Evolutionary conservation across 2,888 invertebrate genomes (phyloP).

Genomic region (Busseola fusca): DNA sequence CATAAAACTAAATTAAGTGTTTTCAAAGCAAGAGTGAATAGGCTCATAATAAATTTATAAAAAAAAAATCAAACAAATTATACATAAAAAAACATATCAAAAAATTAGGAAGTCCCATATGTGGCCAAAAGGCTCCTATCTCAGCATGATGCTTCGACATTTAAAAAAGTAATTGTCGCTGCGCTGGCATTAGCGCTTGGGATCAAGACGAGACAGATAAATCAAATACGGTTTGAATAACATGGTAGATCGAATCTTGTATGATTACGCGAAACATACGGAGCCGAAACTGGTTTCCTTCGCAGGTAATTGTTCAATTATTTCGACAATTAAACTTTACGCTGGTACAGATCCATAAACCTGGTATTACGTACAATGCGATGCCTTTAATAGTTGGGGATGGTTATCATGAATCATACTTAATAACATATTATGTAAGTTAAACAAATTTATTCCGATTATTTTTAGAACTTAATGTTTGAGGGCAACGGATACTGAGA

Average conservation of each 20-base stretch:
- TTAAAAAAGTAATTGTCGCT: no score
- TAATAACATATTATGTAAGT: conserved; percentile 58
- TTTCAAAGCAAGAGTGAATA: no score
- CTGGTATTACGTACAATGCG: conserved; percentile 45
- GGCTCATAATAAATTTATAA: no score
- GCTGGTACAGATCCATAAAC: conserved; percentile 33
- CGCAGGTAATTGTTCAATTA: conserved; percentile 55
- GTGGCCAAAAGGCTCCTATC: no score
- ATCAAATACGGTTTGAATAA: conserved; percentile 16
- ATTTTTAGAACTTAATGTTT: conserved; percentile 42
- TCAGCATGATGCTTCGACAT: no score
- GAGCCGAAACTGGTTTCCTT: conserved; percentile 13
- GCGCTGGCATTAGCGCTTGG: neutral
- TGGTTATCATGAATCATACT: conserved; percentile 46
- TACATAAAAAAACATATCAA: no score
- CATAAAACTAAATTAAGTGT: no score
- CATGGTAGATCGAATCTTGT: conserved; percentile 14
- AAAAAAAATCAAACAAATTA: no score
- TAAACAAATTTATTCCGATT: conserved; percentile 56
- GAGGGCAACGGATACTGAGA: conserved; percentile 13
- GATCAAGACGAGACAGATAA: neutral
- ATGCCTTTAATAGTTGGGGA: conserved; percentile 39
- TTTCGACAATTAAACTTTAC: conserved; percentile 54
- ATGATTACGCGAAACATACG: conserved; percentile 36
- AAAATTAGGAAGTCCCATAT: no score